Conservation (phyloP, 2,797 vertebrate species). For the Cirrhinus molitorella region DNA sequence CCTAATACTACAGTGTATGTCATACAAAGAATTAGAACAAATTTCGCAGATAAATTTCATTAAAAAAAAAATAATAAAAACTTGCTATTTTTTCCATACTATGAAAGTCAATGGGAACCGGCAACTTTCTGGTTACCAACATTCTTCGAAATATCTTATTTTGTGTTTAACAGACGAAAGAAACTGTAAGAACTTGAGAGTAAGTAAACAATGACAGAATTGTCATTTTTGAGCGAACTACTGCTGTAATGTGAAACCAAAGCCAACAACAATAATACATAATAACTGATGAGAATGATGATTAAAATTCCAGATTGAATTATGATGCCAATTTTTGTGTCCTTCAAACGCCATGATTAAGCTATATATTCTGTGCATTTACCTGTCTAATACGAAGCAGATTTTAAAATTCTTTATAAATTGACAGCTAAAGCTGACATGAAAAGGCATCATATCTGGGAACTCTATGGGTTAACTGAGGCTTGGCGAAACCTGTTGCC, state of each 20-base stretch:
- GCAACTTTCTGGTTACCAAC: not conserved
- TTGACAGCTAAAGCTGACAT: not conserved
- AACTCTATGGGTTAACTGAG: constrained; percentile 69
- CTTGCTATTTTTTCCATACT: too few relatives aligned
- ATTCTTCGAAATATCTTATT: not conserved
- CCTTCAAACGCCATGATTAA: not conserved
- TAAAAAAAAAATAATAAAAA: too few relatives aligned
- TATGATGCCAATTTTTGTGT: not conserved
- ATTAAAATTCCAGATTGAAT: not conserved
- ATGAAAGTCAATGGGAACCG: not conserved
- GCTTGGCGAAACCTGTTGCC: constrained; percentile 85
- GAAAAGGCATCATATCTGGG: not conserved
- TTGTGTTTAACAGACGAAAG: not conserved
- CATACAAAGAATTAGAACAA: not conserved
- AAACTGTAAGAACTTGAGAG: not conserved
- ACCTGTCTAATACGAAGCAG: not conserved
- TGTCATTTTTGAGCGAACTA: not conserved
- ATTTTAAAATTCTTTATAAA: not conserved
- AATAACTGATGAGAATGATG: not conserved
- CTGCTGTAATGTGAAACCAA: not conserved
- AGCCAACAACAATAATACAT: too few relatives aligned
- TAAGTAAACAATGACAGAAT: not conserved
- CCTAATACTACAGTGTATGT: too few relatives aligned
- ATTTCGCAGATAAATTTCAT: not conserved
- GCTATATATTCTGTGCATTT: too few relatives aligned